phyloP scores from a whole-genome alignment of 2,797 vertebrate genomes.

The Lithobates sylvaticus region DNA sequence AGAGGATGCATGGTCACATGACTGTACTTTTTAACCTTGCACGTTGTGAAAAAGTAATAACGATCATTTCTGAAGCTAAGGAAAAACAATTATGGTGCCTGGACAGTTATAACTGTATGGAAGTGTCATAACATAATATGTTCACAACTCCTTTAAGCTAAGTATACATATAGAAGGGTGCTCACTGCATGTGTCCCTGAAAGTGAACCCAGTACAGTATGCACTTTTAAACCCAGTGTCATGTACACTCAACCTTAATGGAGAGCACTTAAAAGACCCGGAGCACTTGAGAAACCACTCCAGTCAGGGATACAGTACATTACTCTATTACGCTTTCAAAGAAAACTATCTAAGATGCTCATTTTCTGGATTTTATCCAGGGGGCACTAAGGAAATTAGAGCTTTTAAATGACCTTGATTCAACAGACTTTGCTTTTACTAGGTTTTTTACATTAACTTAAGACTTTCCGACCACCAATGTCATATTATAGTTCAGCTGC shows the following conservation, averaged over 20 bases:
- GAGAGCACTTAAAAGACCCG: background rate
- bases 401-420: background rate
- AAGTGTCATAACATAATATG: too few species aligned
- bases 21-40: too few species aligned
- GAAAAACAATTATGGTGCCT: too few species aligned
- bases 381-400: background rate
- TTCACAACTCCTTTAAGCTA: too few species aligned
- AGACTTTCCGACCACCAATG: background rate
- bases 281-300: background rate
- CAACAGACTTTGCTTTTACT: background rate
- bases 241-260: background rate
- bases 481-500: background rate
- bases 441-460: background rate
- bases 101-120: too few species aligned
- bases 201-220: too few species aligned
- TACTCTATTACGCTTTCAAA: too few species aligned
- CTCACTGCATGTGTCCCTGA: too few species aligned
- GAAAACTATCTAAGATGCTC: background rate
- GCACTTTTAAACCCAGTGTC: background rate
- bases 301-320: background rate
- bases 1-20: too few species aligned
- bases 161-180: too few species aligned
- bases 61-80: too few species aligned
- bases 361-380: background rate
- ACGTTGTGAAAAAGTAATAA: too few species aligned